These are phyloP conservation scores for Agapornis canus DNA, from an alignment of 2,797 vertebrate genomes.

Conservation along the genomic window DNA sequence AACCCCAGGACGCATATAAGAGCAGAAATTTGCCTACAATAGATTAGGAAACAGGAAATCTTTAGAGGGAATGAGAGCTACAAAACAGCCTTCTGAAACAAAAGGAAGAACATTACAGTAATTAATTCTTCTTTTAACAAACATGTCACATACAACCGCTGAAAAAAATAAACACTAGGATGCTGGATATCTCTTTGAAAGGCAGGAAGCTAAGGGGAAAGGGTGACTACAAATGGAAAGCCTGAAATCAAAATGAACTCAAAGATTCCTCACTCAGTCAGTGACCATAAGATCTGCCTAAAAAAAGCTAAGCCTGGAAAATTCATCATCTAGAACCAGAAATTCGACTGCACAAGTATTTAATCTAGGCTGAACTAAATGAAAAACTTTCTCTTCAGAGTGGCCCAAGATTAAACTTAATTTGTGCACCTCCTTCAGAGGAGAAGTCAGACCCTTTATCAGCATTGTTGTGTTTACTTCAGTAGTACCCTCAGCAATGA, in stretches of 20 bases:
- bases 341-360: background rate
- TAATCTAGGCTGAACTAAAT: background rate
- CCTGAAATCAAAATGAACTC: slow-evolving; percentile 1
- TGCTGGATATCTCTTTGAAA: slow-evolving; percentile 35
- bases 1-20: background rate
- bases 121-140: slow-evolving; percentile 33
- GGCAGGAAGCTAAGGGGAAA: slow-evolving; percentile 45
- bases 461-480: background rate
- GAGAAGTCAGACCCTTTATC: background rate
- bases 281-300: background rate
- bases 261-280: background rate
- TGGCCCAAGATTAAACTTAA: background rate
- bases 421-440: background rate
- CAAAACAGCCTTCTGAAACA: slow-evolving; percentile 10
- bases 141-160: background rate
- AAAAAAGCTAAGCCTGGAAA: background rate
- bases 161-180: slow-evolving; percentile 36
- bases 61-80: background rate
- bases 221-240: slow-evolving; percentile 13
- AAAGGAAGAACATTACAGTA: slow-evolving; percentile 27
- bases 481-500: background rate
- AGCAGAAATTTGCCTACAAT: background rate
- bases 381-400: background rate
- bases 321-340: background rate
- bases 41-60: slow-evolving; percentile 39